Evolutionary conservation across 2,797 vertebrate species (phyloP).

Genomic region (Hoplostethus atlanticus): DNA sequence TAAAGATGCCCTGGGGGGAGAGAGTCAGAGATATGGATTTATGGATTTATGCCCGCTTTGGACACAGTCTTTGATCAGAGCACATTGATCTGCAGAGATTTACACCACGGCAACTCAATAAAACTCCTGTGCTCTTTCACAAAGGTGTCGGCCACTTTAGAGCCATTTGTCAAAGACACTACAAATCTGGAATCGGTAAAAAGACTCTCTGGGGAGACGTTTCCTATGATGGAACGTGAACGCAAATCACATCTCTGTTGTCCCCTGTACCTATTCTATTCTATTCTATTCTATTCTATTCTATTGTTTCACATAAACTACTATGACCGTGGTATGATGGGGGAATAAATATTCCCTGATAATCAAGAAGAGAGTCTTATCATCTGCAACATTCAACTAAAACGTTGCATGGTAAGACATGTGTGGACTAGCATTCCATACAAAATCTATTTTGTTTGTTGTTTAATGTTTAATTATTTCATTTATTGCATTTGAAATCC

Average conservation of each 20-base stretch:
- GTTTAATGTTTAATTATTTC: too few relatives aligned
- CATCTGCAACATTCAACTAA: too few relatives aligned
- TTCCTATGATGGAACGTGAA: conserved; percentile 37
- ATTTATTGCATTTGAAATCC: too few relatives aligned
- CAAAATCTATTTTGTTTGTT: too few relatives aligned
- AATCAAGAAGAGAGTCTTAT: too few relatives aligned
- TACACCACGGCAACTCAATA: conserved; percentile 75
- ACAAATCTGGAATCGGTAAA: conserved; percentile 61
- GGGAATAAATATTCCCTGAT: too few relatives aligned
- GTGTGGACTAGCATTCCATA: too few relatives aligned
- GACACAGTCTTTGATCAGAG: conserved; percentile 82
- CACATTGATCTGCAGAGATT: conserved; percentile 82
- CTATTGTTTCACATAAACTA: not conserved
- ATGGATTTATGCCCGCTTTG: conserved; percentile 76
- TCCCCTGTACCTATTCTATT: not conserved
- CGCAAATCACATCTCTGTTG: conserved; percentile 18
- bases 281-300: not conserved
- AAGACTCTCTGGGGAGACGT: conserved; percentile 28
- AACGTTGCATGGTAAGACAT: too few relatives aligned
- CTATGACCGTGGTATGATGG: not conserved
- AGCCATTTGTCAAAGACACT: conserved; percentile 74
- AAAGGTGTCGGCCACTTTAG: conserved; percentile 60
- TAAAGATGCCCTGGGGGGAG: conserved; percentile 77
- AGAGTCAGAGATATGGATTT: conserved; percentile 79
- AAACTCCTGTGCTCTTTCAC: conserved; percentile 63